Conservation (phyloP, 2,888 invertebrate species). For the Apantesis nais region DNA sequence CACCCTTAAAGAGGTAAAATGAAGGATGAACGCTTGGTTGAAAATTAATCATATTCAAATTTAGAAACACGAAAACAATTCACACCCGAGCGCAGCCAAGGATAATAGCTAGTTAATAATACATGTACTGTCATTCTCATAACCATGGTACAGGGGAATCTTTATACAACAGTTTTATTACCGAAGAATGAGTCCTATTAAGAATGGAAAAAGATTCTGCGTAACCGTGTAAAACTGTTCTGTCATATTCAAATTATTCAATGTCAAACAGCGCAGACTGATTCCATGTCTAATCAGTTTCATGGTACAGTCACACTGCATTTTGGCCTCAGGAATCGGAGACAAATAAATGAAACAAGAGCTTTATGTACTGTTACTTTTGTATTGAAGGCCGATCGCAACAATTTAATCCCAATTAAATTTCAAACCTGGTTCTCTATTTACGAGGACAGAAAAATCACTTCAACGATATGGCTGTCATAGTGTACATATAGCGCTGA, state of each 20-base stretch:
- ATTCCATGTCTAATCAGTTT: conserved; percentile 34
- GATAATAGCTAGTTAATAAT: too few species aligned
- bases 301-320: conserved; percentile 29
- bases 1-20: too few species aligned
- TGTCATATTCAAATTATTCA: conserved; percentile 22
- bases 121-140: too few species aligned
- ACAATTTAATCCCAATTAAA: background rate
- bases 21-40: too few species aligned
- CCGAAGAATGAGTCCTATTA: background rate
- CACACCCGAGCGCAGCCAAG: too few species aligned
- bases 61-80: too few species aligned
- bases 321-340: background rate
- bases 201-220: conserved; percentile 11
- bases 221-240: conserved; percentile 24
- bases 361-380: background rate
- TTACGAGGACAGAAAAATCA: background rate
- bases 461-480: background rate
- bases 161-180: too few species aligned
- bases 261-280: conserved; percentile 19
- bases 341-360: conserved; percentile 8
- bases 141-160: too few species aligned
- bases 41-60: too few species aligned
- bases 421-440: background rate
- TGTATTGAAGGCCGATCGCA: background rate
- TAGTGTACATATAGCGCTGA: too few species aligned